phyloP scores from a whole-genome alignment of 2,888 invertebrate species.

The Agonopterix arenella region DNA sequence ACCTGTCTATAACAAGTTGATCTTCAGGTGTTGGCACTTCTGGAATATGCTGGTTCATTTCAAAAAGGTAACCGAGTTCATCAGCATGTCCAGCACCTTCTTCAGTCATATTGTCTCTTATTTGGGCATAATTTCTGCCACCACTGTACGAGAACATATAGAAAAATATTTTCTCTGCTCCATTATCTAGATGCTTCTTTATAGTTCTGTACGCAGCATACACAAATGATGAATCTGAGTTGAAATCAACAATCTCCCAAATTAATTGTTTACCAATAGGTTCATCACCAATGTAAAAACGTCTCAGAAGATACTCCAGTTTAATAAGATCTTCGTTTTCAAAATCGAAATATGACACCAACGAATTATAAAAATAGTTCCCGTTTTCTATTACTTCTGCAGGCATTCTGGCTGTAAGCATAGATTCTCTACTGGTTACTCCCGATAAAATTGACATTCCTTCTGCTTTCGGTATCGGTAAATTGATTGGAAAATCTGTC shows the following conservation, averaged over 20 bases:
- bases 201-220: conserved; percentile 15
- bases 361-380: background rate
- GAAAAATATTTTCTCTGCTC: conserved; percentile 12
- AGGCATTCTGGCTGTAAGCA: background rate
- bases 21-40: conserved; percentile 24
- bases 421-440: conserved; percentile 33
- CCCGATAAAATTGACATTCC: conserved; percentile 40
- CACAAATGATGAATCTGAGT: conserved; percentile 2
- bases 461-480: conserved; percentile 27
- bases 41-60: conserved; percentile 5
- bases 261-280: background rate
- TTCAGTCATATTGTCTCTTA: conserved; percentile 15
- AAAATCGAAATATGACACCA: conserved; percentile 14
- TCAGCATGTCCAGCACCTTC: conserved; percentile 31
- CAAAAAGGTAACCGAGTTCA: conserved; percentile 46
- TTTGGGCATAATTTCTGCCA: conserved; percentile 24
- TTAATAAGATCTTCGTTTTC: conserved; percentile 15
- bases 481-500: conserved; percentile 28
- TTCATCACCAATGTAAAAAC: conserved; percentile 5
- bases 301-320: background rate
- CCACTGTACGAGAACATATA: conserved; percentile 17
- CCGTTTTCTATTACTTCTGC: background rate
- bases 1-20: conserved; percentile 33
- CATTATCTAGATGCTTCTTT: conserved; percentile 24
- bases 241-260: background rate